Conservation (phyloP, 2,888 invertebrate species). For the Scaptomyza parva region DNA sequence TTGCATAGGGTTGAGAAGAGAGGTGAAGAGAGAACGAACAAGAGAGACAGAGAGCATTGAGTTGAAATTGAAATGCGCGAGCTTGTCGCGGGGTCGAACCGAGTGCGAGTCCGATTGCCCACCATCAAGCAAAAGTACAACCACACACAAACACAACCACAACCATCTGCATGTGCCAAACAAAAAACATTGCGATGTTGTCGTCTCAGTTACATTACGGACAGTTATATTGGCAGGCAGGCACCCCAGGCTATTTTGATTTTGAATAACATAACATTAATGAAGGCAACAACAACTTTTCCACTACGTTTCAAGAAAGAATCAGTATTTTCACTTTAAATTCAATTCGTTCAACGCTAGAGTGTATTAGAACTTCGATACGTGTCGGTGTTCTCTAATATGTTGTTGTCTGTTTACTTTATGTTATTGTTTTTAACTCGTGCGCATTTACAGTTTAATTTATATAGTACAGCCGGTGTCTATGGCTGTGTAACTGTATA, state of each 20-base stretch:
- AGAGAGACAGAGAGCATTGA: not conserved
- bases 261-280: slow-evolving; percentile 1
- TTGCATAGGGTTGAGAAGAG: not conserved
- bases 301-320: too few species aligned
- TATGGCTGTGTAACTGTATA: slow-evolving; percentile 27
- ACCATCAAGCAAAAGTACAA: slow-evolving; percentile 16
- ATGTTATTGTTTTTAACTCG: slow-evolving; percentile 38
- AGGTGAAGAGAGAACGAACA: not conserved
- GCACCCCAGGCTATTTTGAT: slow-evolving; percentile 11
- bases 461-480: slow-evolving; percentile 18
- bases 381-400: not conserved
- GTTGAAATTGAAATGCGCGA: slow-evolving; percentile 24
- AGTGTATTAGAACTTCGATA: not conserved
- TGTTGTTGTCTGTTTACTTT: slow-evolving; percentile 19
- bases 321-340: not conserved
- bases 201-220: slow-evolving; percentile 49
- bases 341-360: not conserved
- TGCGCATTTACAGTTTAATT: slow-evolving; percentile 43
- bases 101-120: slow-evolving; percentile 40
- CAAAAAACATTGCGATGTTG: slow-evolving; percentile 33
- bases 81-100: slow-evolving; percentile 28
- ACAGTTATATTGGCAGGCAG: slow-evolving; percentile 15
- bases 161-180: slow-evolving; percentile 20
- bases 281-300: too few species aligned
- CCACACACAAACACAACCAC: not conserved